A percentile compares a stretch with the other conserved stretches of the same genome.
Conservation (phyloP, 2,888 invertebrate species). For the Thelaira solivaga region DNA sequence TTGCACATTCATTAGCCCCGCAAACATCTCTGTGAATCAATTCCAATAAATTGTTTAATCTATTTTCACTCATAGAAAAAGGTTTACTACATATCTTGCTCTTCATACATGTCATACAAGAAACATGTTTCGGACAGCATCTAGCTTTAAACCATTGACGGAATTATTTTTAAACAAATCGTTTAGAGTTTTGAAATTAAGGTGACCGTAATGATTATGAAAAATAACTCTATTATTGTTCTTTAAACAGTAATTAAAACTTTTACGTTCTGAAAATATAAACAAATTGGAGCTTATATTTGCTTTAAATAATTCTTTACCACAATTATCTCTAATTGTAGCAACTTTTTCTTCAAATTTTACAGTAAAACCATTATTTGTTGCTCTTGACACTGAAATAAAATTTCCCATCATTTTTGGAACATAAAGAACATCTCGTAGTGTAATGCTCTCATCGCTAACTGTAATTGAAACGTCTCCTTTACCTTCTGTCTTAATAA, state of each 20-base stretch:
- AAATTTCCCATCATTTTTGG: not conserved
- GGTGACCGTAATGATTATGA: slow-evolving; percentile 15
- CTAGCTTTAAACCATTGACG: not conserved
- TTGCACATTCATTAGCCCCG: not conserved
- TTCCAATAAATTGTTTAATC: not conserved
- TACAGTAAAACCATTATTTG: not conserved
- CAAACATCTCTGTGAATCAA: not conserved
- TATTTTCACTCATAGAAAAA: not conserved
- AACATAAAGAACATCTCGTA: not conserved
- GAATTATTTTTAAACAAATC: not conserved
- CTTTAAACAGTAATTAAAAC: not conserved
- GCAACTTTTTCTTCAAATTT: not conserved
- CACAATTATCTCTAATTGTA: not conserved
- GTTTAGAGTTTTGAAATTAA: slow-evolving; percentile 25
- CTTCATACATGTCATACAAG: not conserved
- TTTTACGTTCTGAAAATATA: not conserved
- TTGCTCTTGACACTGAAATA: not conserved
- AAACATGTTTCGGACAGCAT: not conserved
- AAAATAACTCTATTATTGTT: not conserved
- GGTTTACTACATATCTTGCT: not conserved
- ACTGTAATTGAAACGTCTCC: not conserved
- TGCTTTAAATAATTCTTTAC: not conserved
- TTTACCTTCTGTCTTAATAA: not conserved
- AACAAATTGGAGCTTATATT: not conserved
- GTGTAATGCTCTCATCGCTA: not conserved